Evolutionary conservation across 2,888 invertebrate species (phyloP), one percentile per base, ranked within the genome.

Genomic region (Apotomis betuletana): DNA sequence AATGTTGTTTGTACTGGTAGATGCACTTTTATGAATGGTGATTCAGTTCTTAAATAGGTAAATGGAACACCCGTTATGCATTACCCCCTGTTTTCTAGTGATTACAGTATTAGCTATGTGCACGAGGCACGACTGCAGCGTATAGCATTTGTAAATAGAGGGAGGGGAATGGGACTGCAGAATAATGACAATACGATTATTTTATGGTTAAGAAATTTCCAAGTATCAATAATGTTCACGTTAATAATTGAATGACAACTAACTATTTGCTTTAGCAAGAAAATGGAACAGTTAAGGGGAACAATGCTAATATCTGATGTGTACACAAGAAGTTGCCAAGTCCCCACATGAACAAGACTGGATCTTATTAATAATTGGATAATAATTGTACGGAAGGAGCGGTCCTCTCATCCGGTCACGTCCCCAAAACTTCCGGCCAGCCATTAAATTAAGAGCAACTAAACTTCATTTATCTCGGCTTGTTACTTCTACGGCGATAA

Each of bases 401-500:
- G 76, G 79, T 81, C 77, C 75, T 77, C 74, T 80, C 79, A 81
- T 86, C 87, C 86, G 87, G 89, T 88, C 90, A 89, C 90, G 90
- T 89, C 85, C 84, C 80, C 83, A 80, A 82, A 90, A 90, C 89
- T 91, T 90, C 88, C 87, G 85, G 81, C 86, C 84, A 83, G 81
- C 89, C 89, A 91, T 91, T 91, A 91, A 92, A 91, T 92, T 91
- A 91, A 89, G 90, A 90, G 90, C 89, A 88, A 90, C 87, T 88
- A 87, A 91, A 91, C 89, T 92, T 92, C 88, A 91, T 92, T 92
- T 92, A 92, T 91, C 92, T 92, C 89, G 83, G 88, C 88, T 88
- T 91, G 91, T 90, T 91, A 90, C 91, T 90, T 89, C 87, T 82
- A 86, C 85, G 83, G 84, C 87, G 92, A 91, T 92, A 92, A 92